Conservation (phyloP, 2,888 invertebrate species). For the Tenthredo scrophulariae region DNA sequence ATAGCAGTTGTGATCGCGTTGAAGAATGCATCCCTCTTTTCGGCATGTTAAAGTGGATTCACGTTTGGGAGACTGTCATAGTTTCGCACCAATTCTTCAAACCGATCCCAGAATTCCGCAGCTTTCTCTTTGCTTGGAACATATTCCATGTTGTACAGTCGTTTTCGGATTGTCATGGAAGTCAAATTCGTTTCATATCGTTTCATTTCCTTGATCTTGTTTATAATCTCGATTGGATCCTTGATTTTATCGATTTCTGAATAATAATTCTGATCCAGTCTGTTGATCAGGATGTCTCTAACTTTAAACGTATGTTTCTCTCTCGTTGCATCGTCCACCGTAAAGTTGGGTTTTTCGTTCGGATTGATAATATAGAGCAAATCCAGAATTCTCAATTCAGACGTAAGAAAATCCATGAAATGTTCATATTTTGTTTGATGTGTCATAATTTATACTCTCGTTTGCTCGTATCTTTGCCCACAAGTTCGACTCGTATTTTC, state of each 20-base stretch:
- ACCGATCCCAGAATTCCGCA: neutral
- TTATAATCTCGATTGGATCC: neutral
- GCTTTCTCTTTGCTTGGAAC: neutral
- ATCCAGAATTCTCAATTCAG: neutral
- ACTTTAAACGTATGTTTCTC: neutral
- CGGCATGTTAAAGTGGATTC: neutral
- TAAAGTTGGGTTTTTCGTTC: neutral
- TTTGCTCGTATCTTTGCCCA: neutral
- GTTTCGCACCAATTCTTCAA: neutral
- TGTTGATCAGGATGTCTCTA: neutral
- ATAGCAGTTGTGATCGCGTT: neutral
- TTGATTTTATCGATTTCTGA: neutral
- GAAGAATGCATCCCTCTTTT: neutral
- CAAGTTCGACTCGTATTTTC: neutral
- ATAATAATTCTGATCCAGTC: neutral
- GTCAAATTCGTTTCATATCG: neutral
- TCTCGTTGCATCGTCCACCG: neutral
- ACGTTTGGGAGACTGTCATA: neutral
- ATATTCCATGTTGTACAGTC: neutral
- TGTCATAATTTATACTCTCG: neutral
- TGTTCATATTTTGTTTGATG: neutral
- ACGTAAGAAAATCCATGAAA: neutral
- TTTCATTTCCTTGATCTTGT: neutral
- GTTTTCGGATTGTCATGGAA: neutral
- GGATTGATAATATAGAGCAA: neutral